Evolutionary conservation across 2,113 vertebrate genomes (phyloP).

Genomic region (Forbesichthys papilliferus): DNA sequence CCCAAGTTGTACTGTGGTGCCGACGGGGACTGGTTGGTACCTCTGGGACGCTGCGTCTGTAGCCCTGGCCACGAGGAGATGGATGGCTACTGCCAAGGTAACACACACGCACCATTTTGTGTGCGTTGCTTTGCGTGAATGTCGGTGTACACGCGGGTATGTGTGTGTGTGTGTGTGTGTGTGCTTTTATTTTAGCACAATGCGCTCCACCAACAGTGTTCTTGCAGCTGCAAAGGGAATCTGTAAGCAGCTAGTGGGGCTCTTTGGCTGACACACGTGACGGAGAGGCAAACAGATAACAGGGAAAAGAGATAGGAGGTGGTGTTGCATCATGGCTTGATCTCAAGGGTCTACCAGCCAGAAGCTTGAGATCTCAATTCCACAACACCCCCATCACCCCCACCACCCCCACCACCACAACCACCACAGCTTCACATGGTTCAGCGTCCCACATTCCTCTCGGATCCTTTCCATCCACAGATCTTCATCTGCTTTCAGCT

Average conservation of each 20-base stretch:
- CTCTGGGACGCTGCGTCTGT: slow-evolving; percentile 93
- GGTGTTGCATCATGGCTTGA: slow-evolving; percentile 39
- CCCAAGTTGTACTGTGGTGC: slow-evolving; percentile 96
- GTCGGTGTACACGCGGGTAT: slow-evolving; percentile 4
- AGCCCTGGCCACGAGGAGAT: slow-evolving; percentile 90
- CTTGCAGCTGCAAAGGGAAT: slow-evolving; percentile 22
- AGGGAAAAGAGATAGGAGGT: not conserved
- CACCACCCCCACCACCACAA: slow-evolving; percentile 32
- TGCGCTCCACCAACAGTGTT: not conserved
- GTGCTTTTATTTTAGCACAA: slow-evolving; percentile 20
- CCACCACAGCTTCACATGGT: slow-evolving; percentile 25
- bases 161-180: slow-evolving; percentile 8
- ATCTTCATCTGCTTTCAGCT: slow-evolving; percentile 40
- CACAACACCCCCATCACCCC: slow-evolving; percentile 42
- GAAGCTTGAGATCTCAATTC: slow-evolving; percentile 34
- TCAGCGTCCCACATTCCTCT: not conserved
- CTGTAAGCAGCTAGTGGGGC: slow-evolving; percentile 5
- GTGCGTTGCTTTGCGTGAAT: not conserved
- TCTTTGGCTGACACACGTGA: not conserved
- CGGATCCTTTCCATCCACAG: not conserved
- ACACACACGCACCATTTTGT: slow-evolving; percentile 53
- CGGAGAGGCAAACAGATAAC: not conserved
- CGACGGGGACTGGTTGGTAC: slow-evolving; percentile 98
- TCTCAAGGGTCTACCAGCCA: slow-evolving; percentile 49
- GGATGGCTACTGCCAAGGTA: slow-evolving; percentile 91